Evolutionary conservation across 2,888 invertebrate genomes (phyloP).

Genomic region (Lasioglossum marginatum): DNA sequence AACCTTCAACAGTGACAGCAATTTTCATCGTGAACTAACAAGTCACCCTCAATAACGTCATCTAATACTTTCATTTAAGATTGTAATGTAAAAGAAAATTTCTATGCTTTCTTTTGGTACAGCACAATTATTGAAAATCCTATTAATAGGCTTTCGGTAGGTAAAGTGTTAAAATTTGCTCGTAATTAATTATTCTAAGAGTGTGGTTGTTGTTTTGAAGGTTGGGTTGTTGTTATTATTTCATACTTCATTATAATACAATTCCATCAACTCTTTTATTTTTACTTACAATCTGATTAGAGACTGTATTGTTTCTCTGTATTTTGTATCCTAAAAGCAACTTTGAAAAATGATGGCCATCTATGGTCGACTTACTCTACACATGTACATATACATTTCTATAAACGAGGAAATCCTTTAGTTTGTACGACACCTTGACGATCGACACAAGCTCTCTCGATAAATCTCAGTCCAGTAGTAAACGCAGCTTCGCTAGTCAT

Average conservation of each 20-base stretch:
- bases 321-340: neutral
- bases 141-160: no score
- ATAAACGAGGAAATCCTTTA: neutral
- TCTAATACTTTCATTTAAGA: no score
- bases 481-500: constrained; percentile 78
- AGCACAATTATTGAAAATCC: no score
- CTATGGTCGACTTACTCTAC: neutral
- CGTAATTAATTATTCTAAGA: neutral
- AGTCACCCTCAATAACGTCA: no score
- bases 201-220: neutral
- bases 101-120: no score
- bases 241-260: neutral
- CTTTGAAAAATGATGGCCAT: neutral
- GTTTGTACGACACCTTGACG: constrained; percentile 7
- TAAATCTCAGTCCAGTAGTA: constrained; percentile 58
- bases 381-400: neutral
- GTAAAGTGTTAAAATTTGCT: neutral
- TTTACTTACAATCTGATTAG: neutral
- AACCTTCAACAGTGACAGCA: no score
- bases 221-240: neutral
- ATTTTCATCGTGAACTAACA: no score
- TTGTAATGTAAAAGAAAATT: no score
- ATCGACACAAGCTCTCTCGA: constrained; percentile 19
- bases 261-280: neutral
- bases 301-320: neutral